Evolutionary conservation across 1,140 invertebrate species (phyloP).

Genomic region (Drosophila willistoni): DNA sequence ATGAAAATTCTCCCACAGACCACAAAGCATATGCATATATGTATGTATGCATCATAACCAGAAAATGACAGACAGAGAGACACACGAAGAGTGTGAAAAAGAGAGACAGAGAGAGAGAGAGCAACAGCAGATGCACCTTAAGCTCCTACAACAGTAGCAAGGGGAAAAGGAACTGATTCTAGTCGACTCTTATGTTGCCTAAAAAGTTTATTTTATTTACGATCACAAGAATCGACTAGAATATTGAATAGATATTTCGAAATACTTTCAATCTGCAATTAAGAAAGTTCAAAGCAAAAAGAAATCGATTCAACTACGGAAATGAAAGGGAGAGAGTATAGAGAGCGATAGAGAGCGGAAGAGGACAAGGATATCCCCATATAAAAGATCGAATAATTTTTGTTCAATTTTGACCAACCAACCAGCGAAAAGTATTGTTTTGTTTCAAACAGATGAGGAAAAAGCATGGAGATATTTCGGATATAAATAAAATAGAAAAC

Average conservation of each 20-base stretch:
- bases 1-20: constrained; percentile 27
- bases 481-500: no score
- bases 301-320: neutral
- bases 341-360: neutral
- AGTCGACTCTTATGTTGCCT: no score
- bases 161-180: no score
- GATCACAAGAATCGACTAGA: no score
- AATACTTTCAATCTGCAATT: no score
- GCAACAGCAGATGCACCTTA: constrained; percentile 11
- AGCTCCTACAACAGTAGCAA: neutral
- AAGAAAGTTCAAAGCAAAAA: neutral
- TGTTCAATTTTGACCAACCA: constrained; percentile 74
- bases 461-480: constrained; percentile 35
- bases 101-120: constrained; percentile 21
- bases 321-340: neutral
- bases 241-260: no score
- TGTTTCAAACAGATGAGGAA: constrained; percentile 43
- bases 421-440: constrained; percentile 73
- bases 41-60: neutral
- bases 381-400: constrained; percentile 21
- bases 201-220: no score
- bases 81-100: constrained; percentile 11
- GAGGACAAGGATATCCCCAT: constrained; percentile 9
- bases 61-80: constrained; percentile 5
- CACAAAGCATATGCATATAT: neutral